These are phyloP conservation scores for Coregonus suidteri DNA, from an alignment of 2,797 vertebrate species.

Conservation along the genomic window DNA sequence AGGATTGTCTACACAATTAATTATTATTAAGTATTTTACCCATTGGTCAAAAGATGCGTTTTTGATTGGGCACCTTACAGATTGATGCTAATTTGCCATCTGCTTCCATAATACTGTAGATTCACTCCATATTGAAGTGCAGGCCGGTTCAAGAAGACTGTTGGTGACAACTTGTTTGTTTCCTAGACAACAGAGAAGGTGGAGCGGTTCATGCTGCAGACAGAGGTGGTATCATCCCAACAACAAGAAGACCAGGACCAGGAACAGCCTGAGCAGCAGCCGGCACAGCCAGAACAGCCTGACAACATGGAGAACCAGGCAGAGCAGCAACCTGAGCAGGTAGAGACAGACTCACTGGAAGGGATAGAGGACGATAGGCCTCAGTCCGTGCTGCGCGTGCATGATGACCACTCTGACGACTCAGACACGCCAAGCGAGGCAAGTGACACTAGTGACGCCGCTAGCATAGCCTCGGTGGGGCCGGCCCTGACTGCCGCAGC, in stretches of 20 bases:
- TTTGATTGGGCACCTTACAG: too few relatives aligned
- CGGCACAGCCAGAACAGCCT: constrained; percentile 37
- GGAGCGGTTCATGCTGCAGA: constrained; percentile 51
- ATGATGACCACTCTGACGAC: constrained; percentile 20
- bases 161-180: constrained; percentile 14
- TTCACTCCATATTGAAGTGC: not conserved
- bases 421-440: constrained; percentile 36
- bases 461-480: constrained; percentile 55
- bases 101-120: not conserved
- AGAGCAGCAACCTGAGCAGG: constrained; percentile 56
- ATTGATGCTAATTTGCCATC: not conserved
- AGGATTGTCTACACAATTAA: too few relatives aligned
- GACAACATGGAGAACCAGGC: constrained; percentile 36
- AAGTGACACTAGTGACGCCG: constrained; percentile 50
- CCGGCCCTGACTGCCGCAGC: not conserved
- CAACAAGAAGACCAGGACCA: not conserved
- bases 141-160: not conserved
- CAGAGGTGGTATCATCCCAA: constrained; percentile 28
- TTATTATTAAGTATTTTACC: too few relatives aligned
- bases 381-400: not conserved
- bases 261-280: not conserved
- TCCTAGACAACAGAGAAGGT: constrained; percentile 81
- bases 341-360: constrained; percentile 57
- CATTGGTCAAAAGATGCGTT: too few relatives aligned
- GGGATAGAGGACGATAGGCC: constrained; percentile 15